A percentile compares a stretch with the other conserved stretches of the same genome.
Conservation (phyloP, 1,140 invertebrate species). For the Drosophila subobscura region DNA sequence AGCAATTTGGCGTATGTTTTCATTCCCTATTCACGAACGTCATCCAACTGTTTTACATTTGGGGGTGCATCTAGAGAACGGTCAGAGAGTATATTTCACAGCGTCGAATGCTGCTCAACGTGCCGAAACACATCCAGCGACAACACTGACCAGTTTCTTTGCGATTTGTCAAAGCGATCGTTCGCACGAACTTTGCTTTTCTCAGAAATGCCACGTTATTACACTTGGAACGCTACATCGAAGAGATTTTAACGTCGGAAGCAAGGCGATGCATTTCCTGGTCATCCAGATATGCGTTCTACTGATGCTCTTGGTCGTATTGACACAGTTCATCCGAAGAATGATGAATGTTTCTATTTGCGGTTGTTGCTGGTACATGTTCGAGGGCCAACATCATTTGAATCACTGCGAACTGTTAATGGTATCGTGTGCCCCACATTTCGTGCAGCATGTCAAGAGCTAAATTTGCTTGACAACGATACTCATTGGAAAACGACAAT, state of each 20-base stretch:
- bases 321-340: too few relatives aligned
- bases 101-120: slow-evolving; percentile 52
- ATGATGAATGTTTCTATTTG: slow-evolving; percentile 51
- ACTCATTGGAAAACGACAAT: slow-evolving; percentile 71
- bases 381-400: slow-evolving; percentile 80
- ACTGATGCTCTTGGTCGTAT: too few relatives aligned
- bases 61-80: slow-evolving; percentile 82
- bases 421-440: slow-evolving; percentile 56
- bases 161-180: slow-evolving; percentile 56
- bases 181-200: slow-evolving; percentile 80
- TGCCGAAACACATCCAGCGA: background rate
- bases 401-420: slow-evolving; percentile 74
- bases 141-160: slow-evolving; percentile 75
- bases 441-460: slow-evolving; percentile 71
- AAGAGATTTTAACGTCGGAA: slow-evolving; percentile 36
- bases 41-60: slow-evolving; percentile 79
- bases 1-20: slow-evolving; percentile 83
- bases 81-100: slow-evolving; percentile 76
- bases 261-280: too few relatives aligned
- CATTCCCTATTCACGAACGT: slow-evolving; percentile 76
- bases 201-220: slow-evolving; percentile 82
- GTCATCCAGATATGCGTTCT: too few relatives aligned
- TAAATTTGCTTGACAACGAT: slow-evolving; percentile 77
- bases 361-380: slow-evolving; percentile 82
- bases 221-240: slow-evolving; percentile 81